Percentiles rank a stretch among this genome's conserved stretches.
Evolutionary conservation across 1,140 invertebrate genomes (phyloP).

Genomic region (Heliothis virescens): DNA sequence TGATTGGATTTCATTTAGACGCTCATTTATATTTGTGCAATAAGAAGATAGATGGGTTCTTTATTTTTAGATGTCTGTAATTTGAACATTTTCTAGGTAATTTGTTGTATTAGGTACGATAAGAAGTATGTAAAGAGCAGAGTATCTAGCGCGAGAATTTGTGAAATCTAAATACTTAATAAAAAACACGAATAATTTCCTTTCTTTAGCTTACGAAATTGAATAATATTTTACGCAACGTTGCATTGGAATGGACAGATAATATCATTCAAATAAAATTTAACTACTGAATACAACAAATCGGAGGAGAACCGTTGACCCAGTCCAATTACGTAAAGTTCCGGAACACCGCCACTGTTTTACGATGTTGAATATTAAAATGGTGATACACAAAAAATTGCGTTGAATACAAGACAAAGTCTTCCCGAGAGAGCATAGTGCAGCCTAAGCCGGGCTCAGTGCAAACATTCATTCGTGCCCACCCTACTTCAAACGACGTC

Average conservation of each 20-base stretch:
- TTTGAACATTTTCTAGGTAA: too few species aligned
- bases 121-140: too few species aligned
- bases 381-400: conserved; percentile 47
- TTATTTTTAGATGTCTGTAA: too few species aligned
- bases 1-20: too few species aligned
- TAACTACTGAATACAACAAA: conserved; percentile 7
- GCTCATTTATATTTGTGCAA: too few species aligned
- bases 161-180: too few species aligned
- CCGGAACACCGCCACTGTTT: conserved; percentile 23
- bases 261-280: conserved; percentile 5
- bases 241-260: not conserved
- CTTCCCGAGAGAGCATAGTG: conserved; percentile 61
- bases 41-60: too few species aligned
- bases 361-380: conserved; percentile 45
- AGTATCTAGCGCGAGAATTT: too few species aligned
- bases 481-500: conserved; percentile 77
- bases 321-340: conserved; percentile 10
- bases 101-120: too few species aligned
- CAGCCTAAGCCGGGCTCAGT: conserved; percentile 54
- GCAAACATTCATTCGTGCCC: conserved; percentile 78
- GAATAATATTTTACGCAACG: not conserved
- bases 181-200: too few species aligned
- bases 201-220: not conserved
- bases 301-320: not conserved
- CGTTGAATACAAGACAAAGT: conserved; percentile 62